A percentile compares a stretch with the other conserved stretches of the same genome.
Evolutionary conservation across 2,797 vertebrate genomes (phyloP).

Genomic region (Lacerta viridis): DNA sequence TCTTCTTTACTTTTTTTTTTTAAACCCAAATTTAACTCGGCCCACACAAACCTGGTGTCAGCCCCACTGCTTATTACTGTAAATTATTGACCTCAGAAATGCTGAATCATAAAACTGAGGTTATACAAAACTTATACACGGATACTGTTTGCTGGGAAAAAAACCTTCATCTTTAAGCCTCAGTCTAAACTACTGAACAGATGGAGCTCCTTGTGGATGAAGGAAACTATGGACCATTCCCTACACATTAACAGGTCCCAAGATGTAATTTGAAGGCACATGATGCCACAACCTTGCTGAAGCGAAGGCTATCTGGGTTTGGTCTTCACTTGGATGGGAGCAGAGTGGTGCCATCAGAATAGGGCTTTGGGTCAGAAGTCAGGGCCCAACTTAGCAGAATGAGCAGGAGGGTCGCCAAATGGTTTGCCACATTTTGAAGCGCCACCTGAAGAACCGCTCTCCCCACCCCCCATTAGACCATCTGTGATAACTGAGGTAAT

Average conservation of each 20-base stretch:
- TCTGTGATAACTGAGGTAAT: too few species aligned
- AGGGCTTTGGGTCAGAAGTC: too few species aligned
- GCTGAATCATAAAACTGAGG: conserved; percentile 58
- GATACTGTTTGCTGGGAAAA: not conserved
- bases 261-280: not conserved
- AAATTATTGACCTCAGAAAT: conserved; percentile 59
- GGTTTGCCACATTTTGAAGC: too few species aligned
- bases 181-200: not conserved
- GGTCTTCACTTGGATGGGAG: not conserved
- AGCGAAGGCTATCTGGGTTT: not conserved
- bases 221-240: not conserved
- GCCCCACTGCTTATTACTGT: conserved; percentile 45
- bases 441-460: too few species aligned
- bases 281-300: not conserved
- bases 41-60: conserved; percentile 49
- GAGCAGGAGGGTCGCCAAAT: too few species aligned
- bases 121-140: conserved; percentile 40
- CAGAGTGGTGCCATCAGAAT: not conserved
- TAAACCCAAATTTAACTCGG: conserved; percentile 40
- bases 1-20: not conserved
- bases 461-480: too few species aligned
- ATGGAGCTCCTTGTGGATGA: not conserved
- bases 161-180: conserved; percentile 20
- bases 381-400: too few species aligned
- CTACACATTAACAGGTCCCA: not conserved